These are phyloP conservation scores for Mus pahari DNA, from an alignment of 2,113 vertebrate genomes.

Conservation along the genomic window DNA sequence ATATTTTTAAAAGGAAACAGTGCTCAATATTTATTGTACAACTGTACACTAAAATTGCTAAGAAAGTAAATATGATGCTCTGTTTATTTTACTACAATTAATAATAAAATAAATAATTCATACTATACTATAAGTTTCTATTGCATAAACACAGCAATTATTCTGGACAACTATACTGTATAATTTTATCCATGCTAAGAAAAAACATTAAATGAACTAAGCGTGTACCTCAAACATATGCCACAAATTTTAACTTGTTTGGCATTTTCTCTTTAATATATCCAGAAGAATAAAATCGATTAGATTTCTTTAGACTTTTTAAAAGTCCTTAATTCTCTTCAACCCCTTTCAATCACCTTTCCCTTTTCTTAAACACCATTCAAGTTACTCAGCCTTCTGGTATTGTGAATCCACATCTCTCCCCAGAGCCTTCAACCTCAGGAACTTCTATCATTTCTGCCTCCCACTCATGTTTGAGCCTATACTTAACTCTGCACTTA, in stretches of 20 bases:
- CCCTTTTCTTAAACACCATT: neutral
- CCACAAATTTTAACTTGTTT: neutral
- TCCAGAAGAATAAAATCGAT: neutral
- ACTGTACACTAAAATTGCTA: neutral
- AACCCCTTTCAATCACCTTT: neutral
- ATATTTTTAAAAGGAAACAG: neutral
- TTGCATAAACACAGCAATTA: neutral
- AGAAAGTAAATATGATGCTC: neutral
- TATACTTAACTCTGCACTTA: neutral
- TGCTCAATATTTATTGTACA: neutral
- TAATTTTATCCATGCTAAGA: neutral
- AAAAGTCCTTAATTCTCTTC: neutral
- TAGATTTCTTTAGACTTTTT: neutral
- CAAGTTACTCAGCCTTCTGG: constrained; percentile 3
- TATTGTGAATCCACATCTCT: neutral
- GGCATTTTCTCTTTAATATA: neutral
- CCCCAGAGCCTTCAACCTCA: neutral
- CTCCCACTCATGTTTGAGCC: neutral
- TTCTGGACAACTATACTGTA: neutral
- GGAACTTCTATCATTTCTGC: constrained; percentile 4
- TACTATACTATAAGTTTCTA: neutral
- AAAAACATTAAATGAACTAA: neutral
- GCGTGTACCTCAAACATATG: neutral
- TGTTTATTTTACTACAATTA: neutral
- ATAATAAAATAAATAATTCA: neutral